These are phyloP conservation scores for Megaptera novaeangliae DNA, from an alignment of 2,113 vertebrate genomes.

Conservation along the genomic window DNA sequence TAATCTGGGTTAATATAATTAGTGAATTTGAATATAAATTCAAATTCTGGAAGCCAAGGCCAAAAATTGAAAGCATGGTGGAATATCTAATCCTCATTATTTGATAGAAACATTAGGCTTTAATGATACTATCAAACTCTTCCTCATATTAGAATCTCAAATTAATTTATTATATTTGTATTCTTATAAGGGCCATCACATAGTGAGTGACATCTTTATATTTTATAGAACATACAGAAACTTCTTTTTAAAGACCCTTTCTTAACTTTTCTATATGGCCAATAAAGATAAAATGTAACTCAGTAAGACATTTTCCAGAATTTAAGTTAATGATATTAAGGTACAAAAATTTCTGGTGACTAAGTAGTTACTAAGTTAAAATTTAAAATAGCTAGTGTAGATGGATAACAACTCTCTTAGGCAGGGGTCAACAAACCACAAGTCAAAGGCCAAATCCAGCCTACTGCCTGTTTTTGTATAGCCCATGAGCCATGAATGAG, in stretches of 20 bases:
- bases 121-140: background rate
- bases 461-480: background rate
- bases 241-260: background rate
- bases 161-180: background rate
- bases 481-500: background rate
- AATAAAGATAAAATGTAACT: background rate
- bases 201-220: background rate
- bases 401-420: background rate
- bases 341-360: background rate
- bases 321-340: background rate
- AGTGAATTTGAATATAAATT: background rate
- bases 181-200: background rate
- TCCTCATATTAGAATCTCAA: background rate
- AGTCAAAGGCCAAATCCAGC: background rate
- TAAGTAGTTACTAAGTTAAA: background rate
- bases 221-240: background rate
- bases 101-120: background rate
- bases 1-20: background rate
- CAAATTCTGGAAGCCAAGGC: background rate
- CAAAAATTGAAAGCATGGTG: background rate
- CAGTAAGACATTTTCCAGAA: background rate
- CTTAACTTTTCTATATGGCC: background rate
- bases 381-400: background rate
- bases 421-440: background rate
- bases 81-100: background rate